A percentile compares a stretch with the other conserved stretches of the same genome.
phyloP scores from a whole-genome alignment of 2,797 vertebrate genomes.

The Anomalospiza imberbis region DNA sequence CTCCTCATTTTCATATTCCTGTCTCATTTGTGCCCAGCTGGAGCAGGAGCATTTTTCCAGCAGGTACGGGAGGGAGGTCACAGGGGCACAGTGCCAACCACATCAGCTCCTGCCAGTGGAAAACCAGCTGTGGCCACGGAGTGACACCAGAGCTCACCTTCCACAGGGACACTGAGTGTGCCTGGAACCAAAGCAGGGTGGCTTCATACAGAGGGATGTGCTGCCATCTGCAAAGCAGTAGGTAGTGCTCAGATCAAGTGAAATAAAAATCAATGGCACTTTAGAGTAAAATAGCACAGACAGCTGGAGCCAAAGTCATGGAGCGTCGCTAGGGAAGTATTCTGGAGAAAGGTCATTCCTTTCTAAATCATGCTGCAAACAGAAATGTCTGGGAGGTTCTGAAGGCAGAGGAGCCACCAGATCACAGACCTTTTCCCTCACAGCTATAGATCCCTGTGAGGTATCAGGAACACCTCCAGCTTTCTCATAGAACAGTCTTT shows the following conservation, averaged over 20 bases:
- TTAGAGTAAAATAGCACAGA: background rate
- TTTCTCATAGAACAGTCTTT: background rate
- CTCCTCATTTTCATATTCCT: background rate
- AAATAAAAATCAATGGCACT: background rate
- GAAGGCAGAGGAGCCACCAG: background rate
- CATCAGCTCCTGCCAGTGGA: background rate
- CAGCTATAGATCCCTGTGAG: background rate
- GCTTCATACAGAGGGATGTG: background rate
- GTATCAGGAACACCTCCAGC: background rate
- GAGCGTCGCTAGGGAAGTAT: fast-evolving
- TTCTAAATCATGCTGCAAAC: background rate
- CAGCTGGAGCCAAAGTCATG: background rate
- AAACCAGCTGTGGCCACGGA: background rate
- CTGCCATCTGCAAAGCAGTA: background rate
- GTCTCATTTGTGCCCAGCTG: background rate
- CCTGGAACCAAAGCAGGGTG: background rate
- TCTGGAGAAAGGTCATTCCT: background rate
- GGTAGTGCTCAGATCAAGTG: background rate
- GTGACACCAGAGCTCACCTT: background rate
- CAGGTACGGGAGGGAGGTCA: background rate
- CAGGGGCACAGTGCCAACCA: background rate
- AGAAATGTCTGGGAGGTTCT: background rate
- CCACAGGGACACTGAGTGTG: background rate
- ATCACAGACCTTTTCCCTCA: background rate
- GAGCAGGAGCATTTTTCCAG: background rate